A percentile compares a stretch with the other conserved stretches of the same genome.
phyloP scores from a whole-genome alignment of 2,888 invertebrate genomes.

The Lingula anatina region DNA sequence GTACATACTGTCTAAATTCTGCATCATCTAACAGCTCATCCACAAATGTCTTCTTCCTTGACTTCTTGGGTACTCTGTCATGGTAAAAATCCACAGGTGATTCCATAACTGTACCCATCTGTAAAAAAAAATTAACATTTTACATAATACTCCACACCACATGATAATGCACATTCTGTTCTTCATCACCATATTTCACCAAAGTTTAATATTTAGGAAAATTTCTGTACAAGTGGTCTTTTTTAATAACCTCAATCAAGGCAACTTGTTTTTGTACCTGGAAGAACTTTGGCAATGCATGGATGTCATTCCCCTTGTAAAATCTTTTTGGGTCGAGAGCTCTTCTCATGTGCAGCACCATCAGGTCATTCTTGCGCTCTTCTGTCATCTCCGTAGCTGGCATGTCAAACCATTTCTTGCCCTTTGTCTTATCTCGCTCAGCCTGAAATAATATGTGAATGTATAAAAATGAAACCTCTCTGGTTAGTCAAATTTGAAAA shows the following conservation, averaged over 20 bases:
- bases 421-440: slow-evolving; percentile 75
- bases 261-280: slow-evolving; percentile 60
- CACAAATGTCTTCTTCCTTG: slow-evolving; percentile 82
- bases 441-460: slow-evolving; percentile 33
- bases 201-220: not conserved
- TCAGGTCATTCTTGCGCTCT: slow-evolving; percentile 80
- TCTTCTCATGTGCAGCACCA: slow-evolving; percentile 87
- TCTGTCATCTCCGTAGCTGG: slow-evolving; percentile 84
- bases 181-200: not conserved
- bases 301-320: slow-evolving; percentile 87
- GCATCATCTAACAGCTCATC: slow-evolving; percentile 90
- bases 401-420: slow-evolving; percentile 83
- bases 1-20: slow-evolving; percentile 60
- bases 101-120: slow-evolving; percentile 64
- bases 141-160: not conserved
- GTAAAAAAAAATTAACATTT: slow-evolving; percentile 3
- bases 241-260: not conserved
- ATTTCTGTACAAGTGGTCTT: not conserved
- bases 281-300: slow-evolving; percentile 86
- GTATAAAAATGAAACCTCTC: not conserved
- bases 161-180: slow-evolving; percentile 9
- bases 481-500: too few relatives aligned
- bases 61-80: slow-evolving; percentile 75
- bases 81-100: slow-evolving; percentile 81
- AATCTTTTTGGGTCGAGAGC: slow-evolving; percentile 87